These are phyloP conservation scores for Oscheius sp. DNA, from an alignment of 1,140 invertebrate species.

Conservation along the genomic window DNA sequence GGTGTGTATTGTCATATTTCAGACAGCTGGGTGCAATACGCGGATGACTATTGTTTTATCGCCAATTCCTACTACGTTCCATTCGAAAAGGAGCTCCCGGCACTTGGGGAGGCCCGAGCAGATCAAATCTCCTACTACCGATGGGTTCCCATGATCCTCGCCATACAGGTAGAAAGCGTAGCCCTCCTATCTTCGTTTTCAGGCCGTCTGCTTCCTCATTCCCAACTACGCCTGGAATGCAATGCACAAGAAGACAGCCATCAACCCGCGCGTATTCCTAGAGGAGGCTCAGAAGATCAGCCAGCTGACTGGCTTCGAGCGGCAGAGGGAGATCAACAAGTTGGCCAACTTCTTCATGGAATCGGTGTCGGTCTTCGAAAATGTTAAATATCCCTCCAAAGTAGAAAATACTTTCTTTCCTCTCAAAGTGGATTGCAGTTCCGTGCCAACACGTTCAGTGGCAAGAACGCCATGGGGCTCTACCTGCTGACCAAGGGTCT, in stretches of 20 bases:
- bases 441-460: neutral
- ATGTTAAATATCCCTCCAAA: neutral
- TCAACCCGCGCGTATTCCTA: slow-evolving; percentile 1
- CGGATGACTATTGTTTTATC: slow-evolving; percentile 56
- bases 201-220: slow-evolving; percentile 51
- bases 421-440: neutral
- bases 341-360: neutral
- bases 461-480: slow-evolving; percentile 61
- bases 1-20: too few relatives aligned
- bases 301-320: slow-evolving; percentile 41
- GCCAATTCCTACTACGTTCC: slow-evolving; percentile 55
- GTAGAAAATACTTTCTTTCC: neutral
- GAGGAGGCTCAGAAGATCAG: slow-evolving; percentile 41
- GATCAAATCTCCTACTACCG: slow-evolving; percentile 57
- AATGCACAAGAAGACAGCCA: slow-evolving; percentile 53
- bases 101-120: neutral
- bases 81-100: slow-evolving; percentile 41
- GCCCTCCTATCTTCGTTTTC: slow-evolving; percentile 5
- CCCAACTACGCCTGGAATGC: slow-evolving; percentile 58
- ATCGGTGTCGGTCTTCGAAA: neutral
- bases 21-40: slow-evolving; percentile 53
- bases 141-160: slow-evolving; percentile 57
- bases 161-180: slow-evolving; percentile 41
- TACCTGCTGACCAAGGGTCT: slow-evolving; percentile 65
- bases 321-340: slow-evolving; percentile 44